Evolutionary conservation across 1,140 invertebrate species (phyloP).

Genomic region (Bradynema listronoti): DNA sequence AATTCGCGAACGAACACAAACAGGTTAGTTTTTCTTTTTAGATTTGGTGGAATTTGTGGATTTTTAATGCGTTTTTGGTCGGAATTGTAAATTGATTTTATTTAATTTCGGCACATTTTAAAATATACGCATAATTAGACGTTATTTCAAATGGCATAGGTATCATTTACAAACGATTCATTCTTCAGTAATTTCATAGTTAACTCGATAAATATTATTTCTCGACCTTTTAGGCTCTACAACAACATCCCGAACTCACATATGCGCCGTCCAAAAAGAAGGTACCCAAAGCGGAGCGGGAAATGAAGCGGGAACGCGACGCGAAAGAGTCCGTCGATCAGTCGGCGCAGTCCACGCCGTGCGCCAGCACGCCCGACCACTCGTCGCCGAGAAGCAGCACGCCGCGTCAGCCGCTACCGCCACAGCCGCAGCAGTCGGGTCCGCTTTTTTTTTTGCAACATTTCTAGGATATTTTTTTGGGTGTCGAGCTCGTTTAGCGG

Average conservation of each 20-base stretch:
- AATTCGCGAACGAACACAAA: constrained; percentile 43
- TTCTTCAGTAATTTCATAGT: too few species aligned
- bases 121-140: too few species aligned
- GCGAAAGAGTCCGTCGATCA: constrained; percentile 10
- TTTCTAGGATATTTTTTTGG: too few species aligned
- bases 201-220: too few species aligned
- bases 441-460: not conserved
- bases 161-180: too few species aligned
- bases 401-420: not conserved
- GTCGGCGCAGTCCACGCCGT: not conserved
- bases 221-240: constrained; percentile 22
- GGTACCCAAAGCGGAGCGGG: constrained; percentile 15
- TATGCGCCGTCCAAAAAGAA: constrained; percentile 42
- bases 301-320: not conserved
- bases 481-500: too few species aligned
- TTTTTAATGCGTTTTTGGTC: too few species aligned
- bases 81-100: too few species aligned
- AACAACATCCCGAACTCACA: constrained; percentile 42
- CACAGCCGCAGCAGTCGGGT: constrained; percentile 3
- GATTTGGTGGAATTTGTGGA: too few species aligned
- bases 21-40: constrained; percentile 33
- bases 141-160: too few species aligned
- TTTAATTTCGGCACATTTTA: too few species aligned
- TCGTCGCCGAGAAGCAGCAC: constrained; percentile 5
- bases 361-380: constrained; percentile 2